These are phyloP conservation scores for Antechinus flavipes DNA, from an alignment of 2,113 vertebrate species.

Conservation along the genomic window DNA sequence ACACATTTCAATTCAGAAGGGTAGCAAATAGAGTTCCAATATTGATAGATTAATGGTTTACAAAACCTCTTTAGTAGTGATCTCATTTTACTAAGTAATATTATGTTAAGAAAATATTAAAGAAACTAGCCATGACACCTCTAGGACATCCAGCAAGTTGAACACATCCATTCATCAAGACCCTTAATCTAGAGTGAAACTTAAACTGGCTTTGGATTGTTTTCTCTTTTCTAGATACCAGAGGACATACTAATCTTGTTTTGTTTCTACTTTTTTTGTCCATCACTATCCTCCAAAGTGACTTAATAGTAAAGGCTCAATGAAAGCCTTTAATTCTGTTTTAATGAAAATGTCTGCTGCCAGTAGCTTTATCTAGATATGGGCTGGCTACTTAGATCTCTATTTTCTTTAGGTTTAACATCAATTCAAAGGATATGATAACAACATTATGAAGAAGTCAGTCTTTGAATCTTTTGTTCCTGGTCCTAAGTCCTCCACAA, in stretches of 20 bases:
- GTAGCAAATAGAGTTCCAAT: not conserved
- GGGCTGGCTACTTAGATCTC: not conserved
- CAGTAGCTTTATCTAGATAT: not conserved
- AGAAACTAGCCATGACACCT: not conserved
- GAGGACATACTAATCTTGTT: slow-evolving; percentile 4
- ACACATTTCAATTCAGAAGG: not conserved
- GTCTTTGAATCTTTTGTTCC: too few relatives aligned
- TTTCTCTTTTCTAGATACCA: not conserved
- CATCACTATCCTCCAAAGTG: not conserved
- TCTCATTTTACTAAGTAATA: not conserved
- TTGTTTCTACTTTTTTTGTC: not conserved
- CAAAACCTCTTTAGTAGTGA: not conserved
- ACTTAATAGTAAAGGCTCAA: not conserved
- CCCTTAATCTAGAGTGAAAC: not conserved
- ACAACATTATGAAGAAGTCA: not conserved
- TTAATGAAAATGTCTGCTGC: not conserved
- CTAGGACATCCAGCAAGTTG: not conserved
- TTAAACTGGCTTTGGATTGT: not conserved
- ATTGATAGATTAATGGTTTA: slow-evolving; percentile 16
- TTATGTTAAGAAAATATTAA: not conserved
- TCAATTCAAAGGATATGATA: slow-evolving; percentile 12
- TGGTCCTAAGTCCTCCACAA: too few relatives aligned
- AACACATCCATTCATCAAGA: not conserved
- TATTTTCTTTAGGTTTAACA: slow-evolving; percentile 29
- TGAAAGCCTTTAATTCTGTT: not conserved